Evolutionary conservation across 2,888 invertebrate genomes (phyloP).

Genomic region (Coronaproctus castanopsis): DNA sequence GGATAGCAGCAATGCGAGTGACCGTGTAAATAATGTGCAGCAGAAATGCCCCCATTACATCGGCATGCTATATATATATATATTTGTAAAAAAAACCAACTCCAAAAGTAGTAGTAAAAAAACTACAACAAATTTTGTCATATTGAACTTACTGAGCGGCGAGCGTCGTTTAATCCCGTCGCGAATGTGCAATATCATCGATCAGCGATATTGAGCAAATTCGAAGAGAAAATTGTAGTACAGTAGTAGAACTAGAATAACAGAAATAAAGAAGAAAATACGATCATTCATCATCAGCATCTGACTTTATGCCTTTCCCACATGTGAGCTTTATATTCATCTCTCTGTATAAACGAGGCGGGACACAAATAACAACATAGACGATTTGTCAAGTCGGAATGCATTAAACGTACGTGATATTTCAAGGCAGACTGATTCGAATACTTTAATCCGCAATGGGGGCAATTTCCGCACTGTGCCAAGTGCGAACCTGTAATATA

Average conservation of each 20-base stretch:
- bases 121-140: no score
- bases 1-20: no score
- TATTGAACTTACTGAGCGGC: no score
- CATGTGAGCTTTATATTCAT: constrained; percentile 48
- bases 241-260: no score
- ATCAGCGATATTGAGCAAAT: no score
- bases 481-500: constrained; percentile 21
- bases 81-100: no score
- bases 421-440: constrained; percentile 48
- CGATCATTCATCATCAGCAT: constrained; percentile 15
- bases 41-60: constrained; percentile 9
- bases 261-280: no score
- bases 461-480: constrained; percentile 29
- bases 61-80: no score
- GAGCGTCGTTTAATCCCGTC: no score
- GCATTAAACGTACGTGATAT: constrained; percentile 45
- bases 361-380: constrained; percentile 48
- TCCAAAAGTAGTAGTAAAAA: no score
- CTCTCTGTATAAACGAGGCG: constrained; percentile 43
- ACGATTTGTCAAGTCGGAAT: constrained; percentile 44
- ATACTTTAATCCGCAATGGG: constrained; percentile 46
- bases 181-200: no score
- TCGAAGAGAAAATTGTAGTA: no score
- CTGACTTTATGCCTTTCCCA: constrained; percentile 34
- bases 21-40: not conserved